A percentile compares a stretch with the other conserved stretches of the same genome.
These are phyloP conservation scores for Brassicogethes aeneus DNA, from an alignment of 2,888 invertebrate species.

Conservation along the genomic window DNA sequence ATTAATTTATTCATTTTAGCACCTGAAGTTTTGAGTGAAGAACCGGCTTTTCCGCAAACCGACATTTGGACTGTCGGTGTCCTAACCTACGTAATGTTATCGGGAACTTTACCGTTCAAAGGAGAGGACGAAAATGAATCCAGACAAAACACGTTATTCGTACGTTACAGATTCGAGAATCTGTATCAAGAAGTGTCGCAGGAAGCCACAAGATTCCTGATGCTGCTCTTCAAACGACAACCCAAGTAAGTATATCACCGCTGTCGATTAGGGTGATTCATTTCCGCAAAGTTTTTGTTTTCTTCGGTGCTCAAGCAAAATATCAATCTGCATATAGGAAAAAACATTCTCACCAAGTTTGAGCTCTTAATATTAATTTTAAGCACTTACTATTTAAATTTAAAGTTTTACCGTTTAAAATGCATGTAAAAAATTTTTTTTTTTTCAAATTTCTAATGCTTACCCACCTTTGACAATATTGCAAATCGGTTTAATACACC, in stretches of 20 bases:
- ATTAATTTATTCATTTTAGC: slow-evolving; percentile 47
- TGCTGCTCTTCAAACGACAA: slow-evolving; percentile 89
- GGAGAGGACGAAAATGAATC: slow-evolving; percentile 77
- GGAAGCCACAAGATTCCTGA: slow-evolving; percentile 87
- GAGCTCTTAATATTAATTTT: too few species aligned
- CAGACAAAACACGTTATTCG: slow-evolving; percentile 84
- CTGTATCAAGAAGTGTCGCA: slow-evolving; percentile 91
- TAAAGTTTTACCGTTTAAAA: too few species aligned
- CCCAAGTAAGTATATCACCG: slow-evolving; percentile 63
- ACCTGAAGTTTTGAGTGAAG: slow-evolving; percentile 82
- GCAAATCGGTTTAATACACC: too few species aligned
- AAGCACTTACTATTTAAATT: too few species aligned
- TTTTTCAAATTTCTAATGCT: too few species aligned
- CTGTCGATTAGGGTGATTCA: too few species aligned
- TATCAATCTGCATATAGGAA: too few species aligned
- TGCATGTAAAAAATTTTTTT: too few species aligned
- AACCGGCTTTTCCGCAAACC: slow-evolving; percentile 79
- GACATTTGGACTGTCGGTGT: slow-evolving; percentile 97
- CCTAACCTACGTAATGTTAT: slow-evolving; percentile 82
- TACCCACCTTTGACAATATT: too few species aligned
- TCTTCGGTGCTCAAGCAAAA: too few species aligned
- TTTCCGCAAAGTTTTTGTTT: too few species aligned
- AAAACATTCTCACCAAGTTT: too few species aligned
- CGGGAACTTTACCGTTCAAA: slow-evolving; percentile 86
- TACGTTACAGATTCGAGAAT: slow-evolving; percentile 87